Evolutionary conservation across 2,113 vertebrate genomes (phyloP), one percentile per base, ranked within the genome.

Genomic region (Camelus bactrianus): DNA sequence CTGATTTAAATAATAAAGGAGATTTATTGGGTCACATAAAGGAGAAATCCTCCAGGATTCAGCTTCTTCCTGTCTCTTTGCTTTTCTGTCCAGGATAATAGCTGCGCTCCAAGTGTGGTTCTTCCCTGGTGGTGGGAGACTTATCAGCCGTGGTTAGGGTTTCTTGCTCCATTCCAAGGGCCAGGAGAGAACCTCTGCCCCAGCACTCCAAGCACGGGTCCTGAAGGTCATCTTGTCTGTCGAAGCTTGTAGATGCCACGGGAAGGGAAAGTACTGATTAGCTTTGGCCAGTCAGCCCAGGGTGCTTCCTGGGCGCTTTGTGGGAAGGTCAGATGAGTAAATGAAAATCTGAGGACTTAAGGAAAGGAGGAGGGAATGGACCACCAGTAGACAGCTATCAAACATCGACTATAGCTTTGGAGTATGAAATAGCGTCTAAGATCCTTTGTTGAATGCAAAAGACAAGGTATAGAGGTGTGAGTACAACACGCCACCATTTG

Each of bases 1-100:
- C 14, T 35, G 56, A 84, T 95, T 94, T 97, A 89, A 96, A 93
- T 46, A 62, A 84, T 67, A 91, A 89, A 93, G 70, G 70, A 48
- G 7, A 82, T 38, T 12, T 77, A 79, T 32, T 73, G 35, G 14
- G 12, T 76, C 15, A 62, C 60, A 58, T 85, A 65, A 64, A 22
- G 50, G 12, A 30, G 38, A 84, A 88, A 24, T 64, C 46, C 54
- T 80, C 26, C 64, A 58, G 22, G 35, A 28, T 54, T 64, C 26
- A 3, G 0, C 48, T 88, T 94, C 46, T 94, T 82, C 70, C 75
- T 5, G 16, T 52, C 22, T 42, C 4, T 88, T 46, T 92, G 60
- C 46, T 96, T 30, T 90, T n/a, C 4, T 38, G 3, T 64, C 48
- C 82, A 91, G 4, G 11, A 46, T 52, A 50, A 77, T 19, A 86